Base-by-base conservation (phyloP, 2,888 invertebrate species). In the Sycophila texana region DNA sequence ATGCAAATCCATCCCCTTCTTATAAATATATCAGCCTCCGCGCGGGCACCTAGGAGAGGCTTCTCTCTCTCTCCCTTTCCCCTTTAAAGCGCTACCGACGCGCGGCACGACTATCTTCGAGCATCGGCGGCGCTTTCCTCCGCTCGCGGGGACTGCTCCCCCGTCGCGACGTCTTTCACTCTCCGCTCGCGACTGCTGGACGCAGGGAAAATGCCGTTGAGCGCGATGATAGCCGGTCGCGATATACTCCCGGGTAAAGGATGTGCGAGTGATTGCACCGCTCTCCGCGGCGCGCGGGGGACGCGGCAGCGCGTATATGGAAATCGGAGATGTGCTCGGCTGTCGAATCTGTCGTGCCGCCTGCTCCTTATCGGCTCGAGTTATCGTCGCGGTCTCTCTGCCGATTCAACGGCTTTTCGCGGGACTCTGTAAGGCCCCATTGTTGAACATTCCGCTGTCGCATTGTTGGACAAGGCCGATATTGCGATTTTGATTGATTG, bases 21-120 rank as follows among this genome's bases (percentile, higher is more conserved):
- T 90, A 89, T 90, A 90, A 90, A 90, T 90, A 89, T 89, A 90
- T 90, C 90, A 90, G 89, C 85, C 87, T 87, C 87, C 86, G 84
- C 84, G 85, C 51, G n/a, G 57, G 70, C 57, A 63, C 39, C 75
- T 55, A n/a, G 47, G 16, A 30, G n/a, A 18, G 39, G 39, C 63
- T 18, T 2, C 53, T 58, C 67, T 16, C 57, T 16, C n/a, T 10
- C 61, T 13, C 47, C 1, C 14, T 49, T 18, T 55, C n/a, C 65
- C 60, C 65, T 39, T 63, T 63, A n/a, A 2, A 66, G 71, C 60
- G 14, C 7, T 30, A 39, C 39, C 65, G 26, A 22, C 63, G 51
- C 66, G 22, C 61, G 51, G 16, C n/a, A 18, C 49, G 39, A 39
- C 39, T 39, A 10, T 10, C 10, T 10, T 39, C 10, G 39, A 10